Conservation (phyloP, 2,888 invertebrate genomes). For the Parnassius orleans region DNA sequence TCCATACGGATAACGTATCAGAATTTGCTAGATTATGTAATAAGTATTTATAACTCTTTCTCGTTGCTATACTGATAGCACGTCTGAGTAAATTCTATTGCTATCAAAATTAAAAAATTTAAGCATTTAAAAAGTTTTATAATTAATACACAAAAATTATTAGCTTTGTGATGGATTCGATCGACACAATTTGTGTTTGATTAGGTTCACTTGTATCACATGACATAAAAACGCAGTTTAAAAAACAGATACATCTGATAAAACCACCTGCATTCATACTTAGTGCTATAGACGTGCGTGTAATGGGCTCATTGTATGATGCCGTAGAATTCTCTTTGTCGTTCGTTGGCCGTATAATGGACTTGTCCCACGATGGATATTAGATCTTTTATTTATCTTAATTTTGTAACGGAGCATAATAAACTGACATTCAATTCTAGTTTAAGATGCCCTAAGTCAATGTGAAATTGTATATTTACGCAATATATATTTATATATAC, state of each 20-base stretch:
- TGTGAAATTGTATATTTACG: too few relatives aligned
- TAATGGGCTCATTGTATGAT: conserved; percentile 22
- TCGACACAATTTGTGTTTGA: too few relatives aligned
- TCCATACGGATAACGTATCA: too few relatives aligned
- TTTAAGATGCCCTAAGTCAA: too few relatives aligned
- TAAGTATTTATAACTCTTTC: conserved; percentile 2
- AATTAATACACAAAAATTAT: too few relatives aligned
- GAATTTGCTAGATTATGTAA: too few relatives aligned
- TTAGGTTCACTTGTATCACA: too few relatives aligned
- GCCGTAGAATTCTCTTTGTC: conserved; percentile 20
- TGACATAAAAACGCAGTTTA: too few relatives aligned
- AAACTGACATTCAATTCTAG: not conserved
- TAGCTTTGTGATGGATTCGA: too few relatives aligned
- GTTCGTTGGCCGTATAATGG: conserved; percentile 17
- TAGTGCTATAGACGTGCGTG: conserved; percentile 17
- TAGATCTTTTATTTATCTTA: conserved; percentile 15
- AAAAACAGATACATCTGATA: conserved; percentile 9
- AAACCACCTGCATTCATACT: conserved; percentile 7
- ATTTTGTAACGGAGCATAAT: conserved; percentile 15
- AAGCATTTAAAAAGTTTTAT: not conserved
- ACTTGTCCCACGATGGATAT: conserved; percentile 7
- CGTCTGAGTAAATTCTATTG: conserved; percentile 1
- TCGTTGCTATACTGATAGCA: not conserved
- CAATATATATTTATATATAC: too few relatives aligned
- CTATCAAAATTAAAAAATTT: not conserved